These are phyloP conservation scores for Drosophila leonis DNA, from an alignment of 2,888 invertebrate genomes.

Conservation along the genomic window DNA sequence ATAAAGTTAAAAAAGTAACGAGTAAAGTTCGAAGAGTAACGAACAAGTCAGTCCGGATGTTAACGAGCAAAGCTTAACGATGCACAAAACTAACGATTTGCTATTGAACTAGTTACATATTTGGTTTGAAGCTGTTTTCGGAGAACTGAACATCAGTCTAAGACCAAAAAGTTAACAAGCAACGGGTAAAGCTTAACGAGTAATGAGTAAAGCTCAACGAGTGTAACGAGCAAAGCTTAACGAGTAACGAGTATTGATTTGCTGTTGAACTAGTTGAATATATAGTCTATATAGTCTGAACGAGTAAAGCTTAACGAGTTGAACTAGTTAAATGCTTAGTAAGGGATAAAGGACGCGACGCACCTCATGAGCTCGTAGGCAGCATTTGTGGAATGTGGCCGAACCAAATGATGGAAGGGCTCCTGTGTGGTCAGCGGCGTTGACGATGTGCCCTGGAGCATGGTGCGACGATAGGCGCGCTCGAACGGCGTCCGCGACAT, in stretches of 20 bases:
- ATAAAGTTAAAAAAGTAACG: not conserved
- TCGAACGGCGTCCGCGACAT: slow-evolving; percentile 85
- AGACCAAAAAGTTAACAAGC: slow-evolving; percentile 3
- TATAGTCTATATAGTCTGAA: slow-evolving; percentile 1
- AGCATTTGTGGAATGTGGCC: slow-evolving; percentile 82
- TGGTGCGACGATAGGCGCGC: slow-evolving; percentile 84
- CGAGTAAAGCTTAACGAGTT: slow-evolving; percentile 34
- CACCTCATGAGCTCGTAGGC: slow-evolving; percentile 84
- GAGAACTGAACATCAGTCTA: not conserved
- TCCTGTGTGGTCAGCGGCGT: slow-evolving; percentile 77
- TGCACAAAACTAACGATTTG: not conserved
- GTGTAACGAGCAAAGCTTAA: slow-evolving; percentile 29
- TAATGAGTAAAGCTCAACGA: slow-evolving; percentile 14
- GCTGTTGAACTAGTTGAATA: slow-evolving; percentile 23
- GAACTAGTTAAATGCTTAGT: slow-evolving; percentile 26
- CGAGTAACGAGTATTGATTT: slow-evolving; percentile 28
- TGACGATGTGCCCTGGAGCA: slow-evolving; percentile 80
- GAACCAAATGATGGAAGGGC: slow-evolving; percentile 43
- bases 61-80: not conserved
- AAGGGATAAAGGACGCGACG: slow-evolving; percentile 71
- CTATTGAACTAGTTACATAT: not conserved
- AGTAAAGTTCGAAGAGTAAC: not conserved
- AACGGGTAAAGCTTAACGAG: not conserved
- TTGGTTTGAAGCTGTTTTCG: not conserved
- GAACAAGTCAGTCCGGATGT: no score